Evolutionary conservation across 2,113 vertebrate species (phyloP).

Genomic region (Athene cunicularia): DNA sequence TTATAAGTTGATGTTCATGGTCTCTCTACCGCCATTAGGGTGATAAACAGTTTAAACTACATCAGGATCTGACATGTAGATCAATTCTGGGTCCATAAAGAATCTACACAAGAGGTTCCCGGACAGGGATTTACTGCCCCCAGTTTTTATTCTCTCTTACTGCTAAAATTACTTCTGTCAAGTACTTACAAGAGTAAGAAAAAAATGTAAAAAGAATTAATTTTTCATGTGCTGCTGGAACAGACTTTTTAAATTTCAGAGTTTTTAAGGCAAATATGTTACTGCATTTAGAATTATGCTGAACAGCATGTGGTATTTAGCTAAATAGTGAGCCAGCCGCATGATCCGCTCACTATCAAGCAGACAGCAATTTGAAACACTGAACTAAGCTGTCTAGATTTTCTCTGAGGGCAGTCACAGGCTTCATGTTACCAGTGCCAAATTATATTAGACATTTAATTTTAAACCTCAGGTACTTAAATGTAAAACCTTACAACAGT

Average conservation of each 20-base stretch:
- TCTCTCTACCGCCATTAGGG: conserved; percentile 75
- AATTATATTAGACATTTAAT: conserved; percentile 82
- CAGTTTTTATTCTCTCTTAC: conserved; percentile 78
- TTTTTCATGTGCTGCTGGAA: conserved; percentile 74
- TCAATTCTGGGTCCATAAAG: conserved; percentile 85
- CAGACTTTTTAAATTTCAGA: conserved; percentile 43
- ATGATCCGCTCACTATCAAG: neutral
- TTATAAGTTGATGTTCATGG: conserved; percentile 74
- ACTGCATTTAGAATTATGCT: conserved; percentile 62
- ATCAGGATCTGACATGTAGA: conserved; percentile 80
- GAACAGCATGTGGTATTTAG: conserved; percentile 41
- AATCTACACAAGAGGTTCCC: conserved; percentile 77
- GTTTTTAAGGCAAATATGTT: conserved; percentile 68
- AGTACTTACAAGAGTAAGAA: conserved; percentile 72
- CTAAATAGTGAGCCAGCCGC: conserved; percentile 22
- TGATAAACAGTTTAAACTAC: conserved; percentile 84
- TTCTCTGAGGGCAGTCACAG: conserved; percentile 70
- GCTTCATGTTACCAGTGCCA: conserved; percentile 71
- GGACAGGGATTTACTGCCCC: conserved; percentile 76
- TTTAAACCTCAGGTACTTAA: conserved; percentile 80
- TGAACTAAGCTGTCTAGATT: conserved; percentile 66
- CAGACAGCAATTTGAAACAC: conserved; percentile 67
- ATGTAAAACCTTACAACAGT: conserved; percentile 73
- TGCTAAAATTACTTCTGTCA: conserved; percentile 85
- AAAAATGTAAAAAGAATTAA: conserved; percentile 74